A percentile compares a stretch with the other conserved stretches of the same genome.
Conservation (phyloP, 2,113 vertebrate species). For the Phasianus colchicus region DNA sequence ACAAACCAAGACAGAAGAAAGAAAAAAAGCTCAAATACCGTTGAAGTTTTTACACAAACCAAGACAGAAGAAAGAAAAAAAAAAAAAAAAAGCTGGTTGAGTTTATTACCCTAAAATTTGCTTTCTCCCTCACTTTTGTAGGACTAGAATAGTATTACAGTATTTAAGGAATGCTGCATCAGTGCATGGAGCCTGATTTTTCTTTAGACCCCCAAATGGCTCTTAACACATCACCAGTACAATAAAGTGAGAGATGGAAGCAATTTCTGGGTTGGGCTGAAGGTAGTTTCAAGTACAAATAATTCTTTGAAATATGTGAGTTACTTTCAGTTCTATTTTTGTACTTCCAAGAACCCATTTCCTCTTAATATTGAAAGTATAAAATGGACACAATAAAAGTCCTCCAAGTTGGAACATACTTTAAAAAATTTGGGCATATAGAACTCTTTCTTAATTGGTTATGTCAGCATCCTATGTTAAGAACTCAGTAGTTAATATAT, state of each 20-base stretch:
- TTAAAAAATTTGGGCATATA: neutral
- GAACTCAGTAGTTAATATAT: neutral
- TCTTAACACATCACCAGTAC: neutral
- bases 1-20: neutral
- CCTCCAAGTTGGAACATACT: neutral
- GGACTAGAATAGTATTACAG: neutral
- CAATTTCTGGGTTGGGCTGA: neutral
- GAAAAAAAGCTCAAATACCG: neutral
- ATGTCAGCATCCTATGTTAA: neutral
- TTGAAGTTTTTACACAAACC: neutral
- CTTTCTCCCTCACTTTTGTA: neutral
- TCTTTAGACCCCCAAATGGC: neutral
- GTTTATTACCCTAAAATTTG: neutral
- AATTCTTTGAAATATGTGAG: neutral
- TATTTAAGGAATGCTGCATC: neutral
- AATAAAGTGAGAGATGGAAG: neutral
- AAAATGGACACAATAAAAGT: neutral
- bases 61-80: neutral
- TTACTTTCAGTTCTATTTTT: neutral
- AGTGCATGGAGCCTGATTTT: neutral
- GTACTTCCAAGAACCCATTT: neutral
- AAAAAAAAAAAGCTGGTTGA: neutral
- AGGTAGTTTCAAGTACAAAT: neutral
- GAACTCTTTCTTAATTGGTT: neutral
- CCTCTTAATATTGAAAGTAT: neutral